A percentile compares a stretch with the other conserved stretches of the same genome.
phyloP scores from a whole-genome alignment of 1,140 invertebrate species.

The Hirudo medicinalis region DNA sequence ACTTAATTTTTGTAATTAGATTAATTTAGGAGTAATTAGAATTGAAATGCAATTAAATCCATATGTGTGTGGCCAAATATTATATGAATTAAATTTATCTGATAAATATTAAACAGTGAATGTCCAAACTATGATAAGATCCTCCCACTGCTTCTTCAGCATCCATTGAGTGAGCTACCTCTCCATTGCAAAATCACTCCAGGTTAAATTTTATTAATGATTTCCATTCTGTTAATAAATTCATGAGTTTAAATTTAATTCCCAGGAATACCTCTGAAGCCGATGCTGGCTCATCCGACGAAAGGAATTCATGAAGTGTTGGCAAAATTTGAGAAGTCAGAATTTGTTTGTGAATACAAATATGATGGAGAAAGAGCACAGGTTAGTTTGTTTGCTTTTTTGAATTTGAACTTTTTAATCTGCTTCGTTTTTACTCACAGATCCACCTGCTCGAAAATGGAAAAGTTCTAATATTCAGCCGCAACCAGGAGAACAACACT shows the following conservation, averaged over 20 bases:
- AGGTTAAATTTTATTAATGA: slow-evolving; percentile 42
- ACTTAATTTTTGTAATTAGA: background rate
- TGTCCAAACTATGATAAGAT: slow-evolving; percentile 89
- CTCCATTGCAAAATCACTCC: slow-evolving; percentile 74
- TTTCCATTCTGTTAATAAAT: background rate
- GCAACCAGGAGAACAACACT: slow-evolving; percentile 97
- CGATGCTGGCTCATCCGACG: slow-evolving; percentile 96
- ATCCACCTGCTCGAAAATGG: slow-evolving; percentile 41
- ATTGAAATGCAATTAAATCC: no score
- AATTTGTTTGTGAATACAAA: slow-evolving; percentile 98
- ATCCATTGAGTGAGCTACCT: slow-evolving; percentile 65
- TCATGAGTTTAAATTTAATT: slow-evolving; percentile 1
- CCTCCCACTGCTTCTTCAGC: slow-evolving; percentile 61
- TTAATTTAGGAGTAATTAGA: background rate
- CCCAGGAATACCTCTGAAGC: slow-evolving; percentile 71
- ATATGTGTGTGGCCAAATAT: no score
- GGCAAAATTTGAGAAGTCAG: slow-evolving; percentile 70
- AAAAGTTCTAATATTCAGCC: slow-evolving; percentile 69
- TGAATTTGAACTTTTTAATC: background rate
- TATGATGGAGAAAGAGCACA: slow-evolving; percentile 98
- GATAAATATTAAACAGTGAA: slow-evolving; percentile 47
- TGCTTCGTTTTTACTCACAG: slow-evolving; percentile 36
- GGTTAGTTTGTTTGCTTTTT: slow-evolving; percentile 43
- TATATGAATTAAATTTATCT: no score
- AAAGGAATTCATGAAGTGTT: slow-evolving; percentile 76